Conservation (phyloP, 2,888 invertebrate genomes). For the Tipula confusa region DNA sequence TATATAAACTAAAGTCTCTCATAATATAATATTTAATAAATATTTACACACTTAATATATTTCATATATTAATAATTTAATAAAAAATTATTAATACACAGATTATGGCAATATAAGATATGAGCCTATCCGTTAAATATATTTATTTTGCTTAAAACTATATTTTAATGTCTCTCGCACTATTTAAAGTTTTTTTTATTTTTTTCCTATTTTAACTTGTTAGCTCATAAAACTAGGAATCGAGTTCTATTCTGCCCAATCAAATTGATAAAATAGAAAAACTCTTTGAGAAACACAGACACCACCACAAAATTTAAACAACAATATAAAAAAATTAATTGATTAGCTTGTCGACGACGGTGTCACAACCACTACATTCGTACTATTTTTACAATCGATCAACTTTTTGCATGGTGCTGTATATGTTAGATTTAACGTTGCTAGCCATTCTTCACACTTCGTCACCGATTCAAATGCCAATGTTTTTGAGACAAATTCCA, state of each 20-base stretch:
- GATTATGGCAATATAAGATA: neutral
- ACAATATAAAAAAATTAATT: neutral
- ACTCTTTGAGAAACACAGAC: neutral
- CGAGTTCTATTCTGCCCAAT: neutral
- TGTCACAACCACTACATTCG: constrained; percentile 31
- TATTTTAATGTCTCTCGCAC: neutral
- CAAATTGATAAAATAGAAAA: neutral
- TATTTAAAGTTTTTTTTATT: neutral
- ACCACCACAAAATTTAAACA: neutral
- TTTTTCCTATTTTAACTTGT: neutral
- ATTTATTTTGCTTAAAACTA: neutral
- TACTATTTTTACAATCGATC: constrained; percentile 81
- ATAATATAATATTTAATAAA: neutral
- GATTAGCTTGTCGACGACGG: constrained; percentile 14
- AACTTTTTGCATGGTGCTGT: constrained; percentile 63
- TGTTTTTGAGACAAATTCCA: constrained; percentile 80
- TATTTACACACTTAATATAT: neutral
- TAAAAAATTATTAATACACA: neutral
- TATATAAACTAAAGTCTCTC: neutral
- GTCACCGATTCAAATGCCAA: constrained; percentile 81
- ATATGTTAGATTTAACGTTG: constrained; percentile 71
- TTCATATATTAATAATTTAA: neutral
- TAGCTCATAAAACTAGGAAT: neutral
- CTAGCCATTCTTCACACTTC: constrained; percentile 84
- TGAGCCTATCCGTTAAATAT: neutral